phyloP scores from a whole-genome alignment of 2,797 vertebrate genomes.

The Prionace glauca region DNA sequence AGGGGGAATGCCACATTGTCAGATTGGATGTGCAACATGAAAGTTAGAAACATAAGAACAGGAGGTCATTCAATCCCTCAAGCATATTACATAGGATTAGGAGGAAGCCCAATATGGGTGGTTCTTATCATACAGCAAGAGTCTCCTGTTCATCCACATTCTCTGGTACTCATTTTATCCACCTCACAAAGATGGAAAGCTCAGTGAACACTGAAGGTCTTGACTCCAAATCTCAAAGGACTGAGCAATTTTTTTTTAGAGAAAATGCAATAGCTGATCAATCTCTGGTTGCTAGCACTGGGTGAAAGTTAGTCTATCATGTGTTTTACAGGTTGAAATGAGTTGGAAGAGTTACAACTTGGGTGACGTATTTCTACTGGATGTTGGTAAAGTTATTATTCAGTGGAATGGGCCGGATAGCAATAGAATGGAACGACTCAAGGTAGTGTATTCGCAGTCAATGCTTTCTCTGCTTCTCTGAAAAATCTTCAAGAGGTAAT shows the following conservation, averaged over 20 bases:
- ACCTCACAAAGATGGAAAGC: not conserved
- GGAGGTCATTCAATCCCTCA: too few species aligned
- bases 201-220: not conserved
- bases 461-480: not conserved
- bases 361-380: constrained; percentile 79
- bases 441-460: constrained; percentile 56
- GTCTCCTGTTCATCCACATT: not conserved
- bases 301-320: not conserved
- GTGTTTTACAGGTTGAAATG: constrained; percentile 65
- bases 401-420: constrained; percentile 84
- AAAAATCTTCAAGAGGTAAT: not conserved
- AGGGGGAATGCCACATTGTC: too few species aligned
- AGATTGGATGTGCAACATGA: too few species aligned
- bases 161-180: not conserved
- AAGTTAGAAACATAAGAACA: too few species aligned
- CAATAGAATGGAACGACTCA: constrained; percentile 73
- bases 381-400: constrained; percentile 70
- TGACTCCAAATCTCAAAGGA: not conserved
- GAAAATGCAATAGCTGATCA: not conserved
- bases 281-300: not conserved
- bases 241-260: not conserved
- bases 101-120: not conserved
- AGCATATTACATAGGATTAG: too few species aligned
- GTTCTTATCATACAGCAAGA: not conserved
- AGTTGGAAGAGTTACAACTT: constrained; percentile 78